phyloP scores from a whole-genome alignment of 2,113 vertebrate species.

The Crotalus helleri region DNA sequence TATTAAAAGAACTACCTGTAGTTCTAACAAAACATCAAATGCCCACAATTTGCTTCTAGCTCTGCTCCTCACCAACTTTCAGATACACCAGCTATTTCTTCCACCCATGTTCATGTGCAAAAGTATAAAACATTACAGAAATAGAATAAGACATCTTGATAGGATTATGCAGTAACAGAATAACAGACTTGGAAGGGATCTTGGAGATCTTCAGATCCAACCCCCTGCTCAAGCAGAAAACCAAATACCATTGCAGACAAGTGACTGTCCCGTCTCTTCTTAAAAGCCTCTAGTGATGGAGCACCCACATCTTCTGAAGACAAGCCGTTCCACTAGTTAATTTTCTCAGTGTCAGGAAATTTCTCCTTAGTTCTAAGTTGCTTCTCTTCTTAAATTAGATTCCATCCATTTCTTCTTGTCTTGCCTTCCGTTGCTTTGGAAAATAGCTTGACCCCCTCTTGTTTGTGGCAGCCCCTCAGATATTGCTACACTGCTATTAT shows the following conservation, averaged over 20 bases:
- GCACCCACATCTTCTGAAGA: neutral
- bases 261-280: neutral
- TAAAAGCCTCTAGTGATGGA: neutral
- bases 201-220: neutral
- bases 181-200: neutral
- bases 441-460: neutral
- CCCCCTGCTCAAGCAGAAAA: neutral
- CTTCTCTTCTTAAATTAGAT: neutral
- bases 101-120: neutral
- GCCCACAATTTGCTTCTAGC: neutral
- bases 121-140: neutral
- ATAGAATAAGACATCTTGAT: neutral
- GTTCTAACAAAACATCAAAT: neutral
- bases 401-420: neutral
- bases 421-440: neutral
- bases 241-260: neutral
- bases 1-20: neutral
- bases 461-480: neutral
- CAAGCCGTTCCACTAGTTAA: neutral
- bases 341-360: neutral
- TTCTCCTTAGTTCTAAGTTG: neutral
- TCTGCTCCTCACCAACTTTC: neutral
- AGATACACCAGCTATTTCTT: neutral
- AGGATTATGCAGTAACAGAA: neutral
- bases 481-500: neutral